phyloP scores from a whole-genome alignment of 1,140 invertebrate species.

The Octopus bimaculoides region DNA sequence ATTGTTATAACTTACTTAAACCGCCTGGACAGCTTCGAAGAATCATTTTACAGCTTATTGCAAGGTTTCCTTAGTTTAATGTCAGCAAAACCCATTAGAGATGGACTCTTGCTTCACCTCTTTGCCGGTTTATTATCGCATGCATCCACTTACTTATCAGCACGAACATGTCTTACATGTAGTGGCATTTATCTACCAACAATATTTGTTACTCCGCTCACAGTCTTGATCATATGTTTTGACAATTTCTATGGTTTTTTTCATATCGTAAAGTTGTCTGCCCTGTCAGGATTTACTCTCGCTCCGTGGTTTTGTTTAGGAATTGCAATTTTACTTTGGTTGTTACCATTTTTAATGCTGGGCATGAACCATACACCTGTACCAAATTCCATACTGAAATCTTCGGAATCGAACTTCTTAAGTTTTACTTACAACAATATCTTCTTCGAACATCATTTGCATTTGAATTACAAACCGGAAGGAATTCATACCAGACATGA shows the following conservation, averaged over 20 bases:
- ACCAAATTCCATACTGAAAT: conserved; percentile 21
- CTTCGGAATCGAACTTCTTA: conserved; percentile 22
- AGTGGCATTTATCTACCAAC: conserved; percentile 7
- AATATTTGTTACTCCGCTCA: conserved; percentile 8
- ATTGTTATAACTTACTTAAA: background rate
- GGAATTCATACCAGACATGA: background rate
- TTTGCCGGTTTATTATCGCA: background rate
- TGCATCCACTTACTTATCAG: background rate
- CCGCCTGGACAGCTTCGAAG: background rate
- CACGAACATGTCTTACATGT: background rate
- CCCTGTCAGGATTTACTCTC: background rate
- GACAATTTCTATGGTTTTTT: background rate
- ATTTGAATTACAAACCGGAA: conserved; percentile 23
- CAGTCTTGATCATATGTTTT: background rate
- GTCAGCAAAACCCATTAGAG: background rate
- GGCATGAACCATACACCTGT: conserved; percentile 16
- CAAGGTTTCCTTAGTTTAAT: background rate
- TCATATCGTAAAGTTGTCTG: background rate
- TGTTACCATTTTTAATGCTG: conserved; percentile 19
- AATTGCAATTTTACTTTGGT: conserved; percentile 19
- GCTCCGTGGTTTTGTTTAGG: background rate
- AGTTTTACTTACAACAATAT: conserved; percentile 22
- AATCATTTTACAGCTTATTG: background rate
- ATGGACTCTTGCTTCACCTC: background rate
- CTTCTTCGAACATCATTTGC: conserved; percentile 27